phyloP scores from a whole-genome alignment of 1,140 invertebrate species.

The Drosophila subobscura region DNA sequence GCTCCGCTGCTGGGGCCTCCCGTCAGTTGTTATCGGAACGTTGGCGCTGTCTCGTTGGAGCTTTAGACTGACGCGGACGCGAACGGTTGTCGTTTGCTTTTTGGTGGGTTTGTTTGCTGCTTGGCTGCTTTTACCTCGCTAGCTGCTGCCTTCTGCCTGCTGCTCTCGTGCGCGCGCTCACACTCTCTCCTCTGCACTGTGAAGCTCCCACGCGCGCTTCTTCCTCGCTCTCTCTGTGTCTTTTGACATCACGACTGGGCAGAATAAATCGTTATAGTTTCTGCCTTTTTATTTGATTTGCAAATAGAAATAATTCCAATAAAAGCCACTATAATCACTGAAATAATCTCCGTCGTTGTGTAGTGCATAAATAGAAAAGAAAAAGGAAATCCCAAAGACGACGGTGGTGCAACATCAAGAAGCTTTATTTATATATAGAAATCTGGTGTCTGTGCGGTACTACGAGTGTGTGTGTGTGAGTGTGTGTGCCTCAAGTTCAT shows the following conservation, averaged over 20 bases:
- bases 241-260: conserved; percentile 42
- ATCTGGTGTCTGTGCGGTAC: conserved; percentile 1
- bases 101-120: conserved; percentile 15
- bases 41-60: no score
- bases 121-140: conserved; percentile 32
- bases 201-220: conserved; percentile 49
- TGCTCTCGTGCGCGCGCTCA: conserved; percentile 28
- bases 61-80: background rate
- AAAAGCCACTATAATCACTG: conserved; percentile 7
- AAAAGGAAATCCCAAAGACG: conserved; percentile 13
- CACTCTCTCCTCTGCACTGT: conserved; percentile 8
- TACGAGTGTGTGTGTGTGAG: conserved; percentile 12
- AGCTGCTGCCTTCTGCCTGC: no score
- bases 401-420: conserved; percentile 27
- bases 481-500: conserved; percentile 65
- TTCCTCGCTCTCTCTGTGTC: conserved; percentile 24
- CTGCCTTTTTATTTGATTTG: background rate
- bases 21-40: no score
- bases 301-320: conserved; percentile 23
- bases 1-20: no score
- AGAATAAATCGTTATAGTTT: conserved; percentile 51
- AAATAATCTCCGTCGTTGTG: conserved; percentile 28
- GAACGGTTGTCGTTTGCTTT: conserved; percentile 7
- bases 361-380: conserved; percentile 33
- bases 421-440: conserved; percentile 39